Evolutionary conservation across 2,888 invertebrate species (phyloP).

Genomic region (Mimas tiliae): DNA sequence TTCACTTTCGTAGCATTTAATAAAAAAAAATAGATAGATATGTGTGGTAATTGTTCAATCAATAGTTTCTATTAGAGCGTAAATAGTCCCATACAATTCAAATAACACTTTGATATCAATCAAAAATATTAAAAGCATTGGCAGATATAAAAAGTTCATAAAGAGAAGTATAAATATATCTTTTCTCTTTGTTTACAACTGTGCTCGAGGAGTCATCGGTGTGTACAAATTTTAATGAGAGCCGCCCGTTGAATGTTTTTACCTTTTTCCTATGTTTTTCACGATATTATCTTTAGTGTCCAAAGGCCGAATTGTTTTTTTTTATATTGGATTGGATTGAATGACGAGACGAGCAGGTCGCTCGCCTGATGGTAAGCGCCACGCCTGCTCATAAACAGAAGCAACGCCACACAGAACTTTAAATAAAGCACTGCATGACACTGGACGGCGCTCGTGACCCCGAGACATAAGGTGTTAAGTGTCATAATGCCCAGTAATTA

Average conservation of each 20-base stretch:
- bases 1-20: no score
- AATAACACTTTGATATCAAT: slow-evolving; percentile 17
- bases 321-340: no score
- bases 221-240: slow-evolving; percentile 76
- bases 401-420: no score
- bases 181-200: slow-evolving; percentile 51
- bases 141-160: slow-evolving; percentile 9
- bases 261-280: slow-evolving; percentile 40
- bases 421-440: no score
- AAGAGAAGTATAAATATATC: slow-evolving; percentile 21
- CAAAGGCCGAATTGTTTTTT: background rate
- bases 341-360: no score
- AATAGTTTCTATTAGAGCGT: background rate
- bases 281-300: slow-evolving; percentile 24
- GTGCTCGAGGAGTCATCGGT: slow-evolving; percentile 61
- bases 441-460: no score
- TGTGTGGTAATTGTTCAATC: no score
- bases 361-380: no score
- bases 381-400: no score
- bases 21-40: no score
- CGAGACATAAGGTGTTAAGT: no score
- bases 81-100: slow-evolving; percentile 3
- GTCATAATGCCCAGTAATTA: no score
- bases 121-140: slow-evolving; percentile 13
- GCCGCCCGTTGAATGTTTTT: slow-evolving; percentile 48